Evolutionary conservation across 2,888 invertebrate genomes (phyloP).

Genomic region (Pammene aurita): DNA sequence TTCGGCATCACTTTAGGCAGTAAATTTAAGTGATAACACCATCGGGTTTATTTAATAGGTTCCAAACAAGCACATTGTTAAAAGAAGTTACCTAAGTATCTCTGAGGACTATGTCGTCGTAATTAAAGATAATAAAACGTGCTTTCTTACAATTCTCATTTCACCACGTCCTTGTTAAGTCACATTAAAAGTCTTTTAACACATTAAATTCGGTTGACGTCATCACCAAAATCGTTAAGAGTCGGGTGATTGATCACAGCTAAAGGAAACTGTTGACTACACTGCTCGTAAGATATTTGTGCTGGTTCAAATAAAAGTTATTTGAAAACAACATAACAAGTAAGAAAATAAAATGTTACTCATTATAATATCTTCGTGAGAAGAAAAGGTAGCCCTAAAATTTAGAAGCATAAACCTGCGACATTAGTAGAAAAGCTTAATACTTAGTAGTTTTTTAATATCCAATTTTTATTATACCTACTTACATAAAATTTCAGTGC

Average conservation of each 20-base stretch:
- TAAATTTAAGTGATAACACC: too few relatives aligned
- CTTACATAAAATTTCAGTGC: too few relatives aligned
- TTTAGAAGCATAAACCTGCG: too few relatives aligned
- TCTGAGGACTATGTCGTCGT: neutral
- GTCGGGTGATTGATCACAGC: slow-evolving; percentile 57
- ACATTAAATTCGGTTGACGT: slow-evolving; percentile 31
- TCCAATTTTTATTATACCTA: too few relatives aligned
- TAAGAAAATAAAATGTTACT: too few relatives aligned
- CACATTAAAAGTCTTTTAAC: slow-evolving; percentile 32
- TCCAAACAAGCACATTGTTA: neutral
- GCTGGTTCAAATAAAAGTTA: neutral
- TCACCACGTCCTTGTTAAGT: slow-evolving; percentile 30
- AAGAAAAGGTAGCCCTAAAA: too few relatives aligned
- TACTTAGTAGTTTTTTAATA: too few relatives aligned
- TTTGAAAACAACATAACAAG: too few relatives aligned
- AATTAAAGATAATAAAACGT: slow-evolving; percentile 29
- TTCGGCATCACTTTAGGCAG: too few relatives aligned
- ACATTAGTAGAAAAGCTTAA: too few relatives aligned
- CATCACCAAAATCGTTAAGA: slow-evolving; percentile 48
- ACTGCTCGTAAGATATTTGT: neutral
- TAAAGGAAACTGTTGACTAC: slow-evolving; percentile 12
- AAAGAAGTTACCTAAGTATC: neutral
- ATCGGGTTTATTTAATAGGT: too few relatives aligned
- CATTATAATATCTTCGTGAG: too few relatives aligned
- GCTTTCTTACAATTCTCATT: slow-evolving; percentile 33